Evolutionary conservation across 1,140 invertebrate species (phyloP).

Genomic region (Dreissena rostriformis): DNA sequence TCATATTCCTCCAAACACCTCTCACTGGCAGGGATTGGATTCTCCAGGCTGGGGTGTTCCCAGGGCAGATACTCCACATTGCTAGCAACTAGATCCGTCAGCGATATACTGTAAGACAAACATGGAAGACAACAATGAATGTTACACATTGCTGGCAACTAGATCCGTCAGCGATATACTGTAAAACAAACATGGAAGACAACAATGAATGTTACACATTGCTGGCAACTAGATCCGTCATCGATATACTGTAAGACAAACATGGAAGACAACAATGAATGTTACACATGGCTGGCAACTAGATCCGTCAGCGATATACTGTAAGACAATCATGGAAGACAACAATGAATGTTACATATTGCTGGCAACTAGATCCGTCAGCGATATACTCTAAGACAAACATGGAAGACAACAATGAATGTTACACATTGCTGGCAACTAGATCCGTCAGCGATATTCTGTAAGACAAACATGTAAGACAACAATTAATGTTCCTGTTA

Average conservation of each 20-base stretch:
- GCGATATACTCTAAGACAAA: not conserved
- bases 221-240: not conserved
- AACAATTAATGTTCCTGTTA: not conserved
- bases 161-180: not conserved
- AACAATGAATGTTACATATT: not conserved
- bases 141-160: not conserved
- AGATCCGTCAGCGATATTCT: not conserved
- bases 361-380: not conserved
- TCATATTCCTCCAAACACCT: slow-evolving; percentile 33
- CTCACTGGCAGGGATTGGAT: slow-evolving; percentile 2
- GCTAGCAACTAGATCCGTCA: slow-evolving; percentile 33
- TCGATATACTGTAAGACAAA: not conserved
- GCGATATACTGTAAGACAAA: slow-evolving; percentile 25
- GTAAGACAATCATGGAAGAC: slow-evolving; percentile 1
- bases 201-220: not conserved
- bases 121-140: not conserved
- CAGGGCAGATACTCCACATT: slow-evolving; percentile 15
- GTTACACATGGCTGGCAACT: slow-evolving; percentile 22
- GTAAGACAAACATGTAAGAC: not conserved
- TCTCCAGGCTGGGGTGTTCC: not conserved
- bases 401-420: not conserved
- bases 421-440: not conserved
- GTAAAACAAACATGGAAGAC: not conserved
- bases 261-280: not conserved
- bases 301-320: slow-evolving; percentile 30